A percentile compares a stretch with the other conserved stretches of the same genome.
phyloP scores from a whole-genome alignment of 2,113 vertebrate genomes.

The Pampusana beccarii region DNA sequence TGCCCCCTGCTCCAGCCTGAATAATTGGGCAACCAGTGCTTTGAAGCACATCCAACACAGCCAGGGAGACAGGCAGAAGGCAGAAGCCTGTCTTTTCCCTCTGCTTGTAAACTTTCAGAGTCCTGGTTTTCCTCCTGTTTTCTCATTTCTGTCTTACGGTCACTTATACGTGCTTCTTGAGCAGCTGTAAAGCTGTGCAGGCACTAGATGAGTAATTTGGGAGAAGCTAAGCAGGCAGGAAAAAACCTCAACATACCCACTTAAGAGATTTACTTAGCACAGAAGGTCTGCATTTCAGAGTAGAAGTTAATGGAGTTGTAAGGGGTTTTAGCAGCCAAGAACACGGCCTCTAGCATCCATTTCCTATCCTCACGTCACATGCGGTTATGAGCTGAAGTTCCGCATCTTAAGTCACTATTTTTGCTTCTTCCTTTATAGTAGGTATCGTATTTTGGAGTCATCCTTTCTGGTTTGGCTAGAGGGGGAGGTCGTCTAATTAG shows the following conservation, averaged over 20 bases:
- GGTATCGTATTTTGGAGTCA: neutral
- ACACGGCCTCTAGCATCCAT: neutral
- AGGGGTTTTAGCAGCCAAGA: neutral
- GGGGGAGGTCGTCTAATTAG: neutral
- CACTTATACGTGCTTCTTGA: neutral
- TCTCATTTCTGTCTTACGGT: neutral
- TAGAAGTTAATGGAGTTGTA: neutral
- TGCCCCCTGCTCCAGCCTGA: neutral
- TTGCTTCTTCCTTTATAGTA: neutral
- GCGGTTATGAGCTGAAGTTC: neutral
- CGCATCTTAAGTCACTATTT: neutral
- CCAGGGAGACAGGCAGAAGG: neutral
- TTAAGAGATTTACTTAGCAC: neutral
- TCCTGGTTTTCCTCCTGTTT: neutral
- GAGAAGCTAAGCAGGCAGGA: neutral
- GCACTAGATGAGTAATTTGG: neutral
- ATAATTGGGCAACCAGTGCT: neutral
- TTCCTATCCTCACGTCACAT: neutral
- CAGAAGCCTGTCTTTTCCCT: neutral
- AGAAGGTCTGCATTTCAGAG: conserved; percentile 1
- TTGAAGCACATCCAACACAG: neutral
- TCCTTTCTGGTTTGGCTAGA: neutral
- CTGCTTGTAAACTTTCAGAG: neutral
- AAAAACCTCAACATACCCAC: neutral
- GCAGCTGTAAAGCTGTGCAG: neutral